Evolutionary conservation across 2,888 invertebrate species (phyloP), one percentile per base, ranked within the genome.

Genomic region (Ptilodon capucinus): DNA sequence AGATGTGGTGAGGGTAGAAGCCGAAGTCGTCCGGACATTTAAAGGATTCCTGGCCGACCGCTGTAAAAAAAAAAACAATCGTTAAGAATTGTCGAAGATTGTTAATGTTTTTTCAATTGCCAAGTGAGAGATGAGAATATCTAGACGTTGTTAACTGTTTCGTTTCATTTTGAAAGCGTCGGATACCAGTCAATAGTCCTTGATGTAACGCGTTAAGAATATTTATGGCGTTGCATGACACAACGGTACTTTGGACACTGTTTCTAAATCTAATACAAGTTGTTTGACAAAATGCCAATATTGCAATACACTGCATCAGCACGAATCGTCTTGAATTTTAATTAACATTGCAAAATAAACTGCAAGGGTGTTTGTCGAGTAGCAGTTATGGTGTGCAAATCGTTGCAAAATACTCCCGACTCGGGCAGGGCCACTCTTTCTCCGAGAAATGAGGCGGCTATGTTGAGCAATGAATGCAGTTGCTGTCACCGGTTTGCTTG

Each of bases 21-120:
- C 97, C 98, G 81, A 96, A 97, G 83, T 97, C 97, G 78, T 97
- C 97, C 25, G 97, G 97, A 77, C 98, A 98, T 92, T 97, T 97
- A 93, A 97, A 98, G 76, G 92, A 93, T 64, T 96, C 96, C 86
- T 97, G 97, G 66, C 93, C 95, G 75, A 92, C 92, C 74, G 93
- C 94, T 95, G 92, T 30, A 89, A 92, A 71, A 60, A 74, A 67
- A 70, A 57, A 4, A 44, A n/a, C n/a, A 3, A 11, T 8, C 6
- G 44, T 63, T 53, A 63, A n/a, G 11, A 13, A 32, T 13, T 14
- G 13, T 13, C 14, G 13, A 14, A 32, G 7, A 32, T 7, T 8
- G 8, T 32, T 13, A 14, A 14, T 14, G 4, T 14, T 2, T 14
- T 9, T 16, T 14, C 5, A 14, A 14, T 34, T 34, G 34, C 8